A percentile compares a stretch with the other conserved stretches of the same genome.
Conservation (phyloP, 1,140 invertebrate species). For the Caenorhabditis remanei region DNA sequence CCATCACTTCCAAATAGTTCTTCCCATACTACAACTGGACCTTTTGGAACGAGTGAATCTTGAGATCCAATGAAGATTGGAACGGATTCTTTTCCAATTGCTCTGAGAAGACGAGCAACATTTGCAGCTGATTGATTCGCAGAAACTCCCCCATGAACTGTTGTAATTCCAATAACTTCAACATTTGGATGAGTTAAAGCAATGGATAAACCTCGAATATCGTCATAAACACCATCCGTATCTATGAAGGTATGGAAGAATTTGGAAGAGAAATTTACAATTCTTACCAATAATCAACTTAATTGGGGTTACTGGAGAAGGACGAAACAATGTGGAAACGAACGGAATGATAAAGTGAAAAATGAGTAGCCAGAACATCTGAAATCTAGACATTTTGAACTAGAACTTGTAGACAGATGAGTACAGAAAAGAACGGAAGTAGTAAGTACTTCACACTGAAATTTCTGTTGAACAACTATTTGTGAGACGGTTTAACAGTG, state of each 20-base stretch:
- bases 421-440: not conserved
- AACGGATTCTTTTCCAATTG: conserved; percentile 1
- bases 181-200: conserved; percentile 20
- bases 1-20: conserved; percentile 29
- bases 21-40: conserved; percentile 11
- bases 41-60: conserved; percentile 29
- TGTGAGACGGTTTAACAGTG: conserved; percentile 27
- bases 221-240: conserved; percentile 32
- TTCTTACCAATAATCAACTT: conserved; percentile 35
- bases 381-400: not conserved
- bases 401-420: not conserved
- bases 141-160: conserved; percentile 30
- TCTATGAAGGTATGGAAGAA: not conserved
- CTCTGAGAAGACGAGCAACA: conserved; percentile 15
- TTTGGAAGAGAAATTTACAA: not conserved
- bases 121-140: conserved; percentile 41
- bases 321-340: not conserved
- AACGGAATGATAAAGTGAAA: too few relatives aligned
- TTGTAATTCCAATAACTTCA: conserved; percentile 32
- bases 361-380: not conserved
- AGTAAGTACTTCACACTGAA: not conserved
- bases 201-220: conserved; percentile 28
- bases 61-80: conserved; percentile 20
- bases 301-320: not conserved
- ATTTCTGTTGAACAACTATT: conserved; percentile 25